Conservation (phyloP, 1,140 invertebrate genomes). For the Drosophila novamexicana region DNA sequence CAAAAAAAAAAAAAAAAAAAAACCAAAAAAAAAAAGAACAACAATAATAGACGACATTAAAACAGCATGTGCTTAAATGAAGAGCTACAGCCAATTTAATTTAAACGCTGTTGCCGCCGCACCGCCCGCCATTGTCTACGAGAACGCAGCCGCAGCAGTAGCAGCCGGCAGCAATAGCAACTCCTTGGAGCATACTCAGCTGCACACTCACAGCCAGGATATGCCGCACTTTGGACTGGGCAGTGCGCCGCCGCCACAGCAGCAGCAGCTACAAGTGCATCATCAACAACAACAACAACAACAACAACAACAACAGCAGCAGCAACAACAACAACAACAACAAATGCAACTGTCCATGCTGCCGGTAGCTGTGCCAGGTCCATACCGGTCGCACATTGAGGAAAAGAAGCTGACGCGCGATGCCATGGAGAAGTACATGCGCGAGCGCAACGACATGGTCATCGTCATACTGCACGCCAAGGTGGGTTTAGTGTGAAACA, state of each 20-base stretch:
- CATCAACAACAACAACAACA: conserved; percentile 63
- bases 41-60: conserved; percentile 24
- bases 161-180: conserved; percentile 38
- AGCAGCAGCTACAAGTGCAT: conserved; percentile 74
- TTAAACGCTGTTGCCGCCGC: conserved; percentile 71
- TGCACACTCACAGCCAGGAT: conserved; percentile 61
- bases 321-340: conserved; percentile 69
- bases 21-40: background rate
- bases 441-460: conserved; percentile 97
- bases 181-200: conserved; percentile 45
- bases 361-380: conserved; percentile 84
- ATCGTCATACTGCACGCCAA: conserved; percentile 99
- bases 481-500: conserved; percentile 66
- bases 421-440: conserved; percentile 97
- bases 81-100: conserved; percentile 81
- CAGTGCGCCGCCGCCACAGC: conserved; percentile 85
- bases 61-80: conserved; percentile 79
- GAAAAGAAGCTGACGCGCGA: conserved; percentile 95
- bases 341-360: conserved; percentile 78
- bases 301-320: conserved; percentile 57
- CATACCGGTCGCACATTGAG: conserved; percentile 86
- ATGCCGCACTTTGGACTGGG: conserved; percentile 84
- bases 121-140: conserved; percentile 72
- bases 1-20: conserved; percentile 49
- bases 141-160: conserved; percentile 62